Conservation (phyloP, 2,113 vertebrate genomes). For the Grus americana region DNA sequence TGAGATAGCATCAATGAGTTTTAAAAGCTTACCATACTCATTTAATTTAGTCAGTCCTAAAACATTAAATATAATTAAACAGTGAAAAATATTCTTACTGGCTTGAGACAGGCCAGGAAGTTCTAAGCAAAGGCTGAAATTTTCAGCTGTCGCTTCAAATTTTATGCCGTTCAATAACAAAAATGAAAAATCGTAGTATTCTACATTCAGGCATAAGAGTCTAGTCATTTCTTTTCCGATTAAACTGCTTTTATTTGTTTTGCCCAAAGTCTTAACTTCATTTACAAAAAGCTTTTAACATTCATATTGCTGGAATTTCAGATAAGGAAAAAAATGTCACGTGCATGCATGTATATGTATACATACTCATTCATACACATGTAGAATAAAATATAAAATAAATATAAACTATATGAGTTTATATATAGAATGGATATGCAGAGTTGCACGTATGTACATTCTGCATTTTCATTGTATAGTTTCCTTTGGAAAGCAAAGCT, state of each 20-base stretch:
- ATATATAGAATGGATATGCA: not conserved
- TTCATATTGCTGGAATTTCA: not conserved
- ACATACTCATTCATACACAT: not conserved
- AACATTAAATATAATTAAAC: slow-evolving; percentile 34
- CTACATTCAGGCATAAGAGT: not conserved
- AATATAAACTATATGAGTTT: not conserved
- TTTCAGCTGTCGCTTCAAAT: not conserved
- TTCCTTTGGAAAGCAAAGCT: not conserved
- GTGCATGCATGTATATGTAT: no score
- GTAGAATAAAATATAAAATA: not conserved
- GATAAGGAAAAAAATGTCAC: not conserved
- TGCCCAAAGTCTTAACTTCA: not conserved
- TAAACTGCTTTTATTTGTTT: not conserved
- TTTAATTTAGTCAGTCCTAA: slow-evolving; percentile 41
- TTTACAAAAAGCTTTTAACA: not conserved
- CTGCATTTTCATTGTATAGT: not conserved
- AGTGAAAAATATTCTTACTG: slow-evolving; percentile 27
- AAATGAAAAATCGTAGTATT: not conserved
- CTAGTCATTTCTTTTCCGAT: not conserved
- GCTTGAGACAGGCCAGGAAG: not conserved
- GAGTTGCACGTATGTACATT: not conserved
- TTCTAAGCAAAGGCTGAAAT: not conserved
- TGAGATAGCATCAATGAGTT: slow-evolving; percentile 2
- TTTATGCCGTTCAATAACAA: not conserved
- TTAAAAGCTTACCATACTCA: slow-evolving; percentile 17